A percentile compares a stretch with the other conserved stretches of the same genome.
These are phyloP conservation scores for Drosophila nigrodunni DNA, from an alignment of 1,140 invertebrate genomes.

Conservation along the genomic window DNA sequence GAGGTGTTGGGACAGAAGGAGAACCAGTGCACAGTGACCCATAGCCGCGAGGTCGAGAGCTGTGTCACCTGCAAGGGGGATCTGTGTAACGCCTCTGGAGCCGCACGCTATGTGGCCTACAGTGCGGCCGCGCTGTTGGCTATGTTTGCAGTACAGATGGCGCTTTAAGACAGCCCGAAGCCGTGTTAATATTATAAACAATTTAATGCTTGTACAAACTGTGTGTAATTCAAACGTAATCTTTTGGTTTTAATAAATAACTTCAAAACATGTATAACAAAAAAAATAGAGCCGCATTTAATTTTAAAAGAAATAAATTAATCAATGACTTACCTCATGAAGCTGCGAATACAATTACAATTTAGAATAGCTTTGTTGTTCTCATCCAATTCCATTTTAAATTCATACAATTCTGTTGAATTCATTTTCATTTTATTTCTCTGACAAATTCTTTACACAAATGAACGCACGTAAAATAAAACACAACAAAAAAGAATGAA, in stretches of 20 bases:
- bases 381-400: constrained; percentile 2
- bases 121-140: constrained; percentile 83
- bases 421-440: neutral
- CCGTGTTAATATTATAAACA: constrained; percentile 3
- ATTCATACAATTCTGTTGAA: neutral
- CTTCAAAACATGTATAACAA: constrained; percentile 1
- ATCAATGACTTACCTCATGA: constrained; percentile 6
- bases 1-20: constrained; percentile 74
- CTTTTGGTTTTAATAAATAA: constrained; percentile 15
- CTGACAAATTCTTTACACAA: neutral
- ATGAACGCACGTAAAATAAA: neutral
- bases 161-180: constrained; percentile 46
- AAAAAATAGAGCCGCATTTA: neutral
- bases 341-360: neutral
- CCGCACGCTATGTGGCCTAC: constrained; percentile 84
- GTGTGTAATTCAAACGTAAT: constrained; percentile 13
- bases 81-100: constrained; percentile 85
- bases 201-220: constrained; percentile 29
- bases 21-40: constrained; percentile 71
- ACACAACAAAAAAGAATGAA: neutral
- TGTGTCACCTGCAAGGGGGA: constrained; percentile 86
- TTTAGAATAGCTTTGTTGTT: neutral
- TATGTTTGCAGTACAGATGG: constrained; percentile 62
- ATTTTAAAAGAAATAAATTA: neutral
- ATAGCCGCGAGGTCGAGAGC: constrained; percentile 73